Conservation (phyloP, 2,113 vertebrate genomes). For the Struthidea cinerea region DNA sequence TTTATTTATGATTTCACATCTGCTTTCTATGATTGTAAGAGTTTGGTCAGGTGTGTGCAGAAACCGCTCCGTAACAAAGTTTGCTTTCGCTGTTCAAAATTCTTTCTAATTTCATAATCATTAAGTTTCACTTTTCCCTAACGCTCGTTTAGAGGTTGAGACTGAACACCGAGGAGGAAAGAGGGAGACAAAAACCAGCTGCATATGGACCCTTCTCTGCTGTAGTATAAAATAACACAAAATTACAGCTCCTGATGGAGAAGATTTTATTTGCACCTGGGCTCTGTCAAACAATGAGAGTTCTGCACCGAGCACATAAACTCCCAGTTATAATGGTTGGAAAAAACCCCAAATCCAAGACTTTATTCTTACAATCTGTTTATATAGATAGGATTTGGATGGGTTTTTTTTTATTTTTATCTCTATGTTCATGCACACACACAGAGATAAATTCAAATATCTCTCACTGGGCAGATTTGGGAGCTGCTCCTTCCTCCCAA, state of each 20-base stretch:
- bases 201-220: neutral
- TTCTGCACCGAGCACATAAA: neutral
- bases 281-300: neutral
- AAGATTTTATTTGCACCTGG: constrained; percentile 34
- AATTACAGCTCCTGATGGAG: constrained; percentile 41
- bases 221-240: constrained; percentile 9
- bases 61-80: neutral
- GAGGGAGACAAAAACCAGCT: neutral
- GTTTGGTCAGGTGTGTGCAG: neutral
- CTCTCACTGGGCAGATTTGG: neutral
- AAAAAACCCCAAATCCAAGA: neutral
- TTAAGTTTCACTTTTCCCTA: neutral
- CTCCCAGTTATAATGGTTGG: neutral
- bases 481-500: neutral
- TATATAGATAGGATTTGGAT: neutral
- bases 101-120: neutral
- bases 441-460: neutral
- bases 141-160: neutral
- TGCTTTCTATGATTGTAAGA: neutral
- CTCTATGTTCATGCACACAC: accelerated
- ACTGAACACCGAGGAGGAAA: neutral
- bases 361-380: neutral
- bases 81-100: neutral
- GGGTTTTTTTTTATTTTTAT: neutral
- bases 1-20: neutral